Conservation (phyloP, 1,140 invertebrate genomes). For the Subanguina moxae region DNA sequence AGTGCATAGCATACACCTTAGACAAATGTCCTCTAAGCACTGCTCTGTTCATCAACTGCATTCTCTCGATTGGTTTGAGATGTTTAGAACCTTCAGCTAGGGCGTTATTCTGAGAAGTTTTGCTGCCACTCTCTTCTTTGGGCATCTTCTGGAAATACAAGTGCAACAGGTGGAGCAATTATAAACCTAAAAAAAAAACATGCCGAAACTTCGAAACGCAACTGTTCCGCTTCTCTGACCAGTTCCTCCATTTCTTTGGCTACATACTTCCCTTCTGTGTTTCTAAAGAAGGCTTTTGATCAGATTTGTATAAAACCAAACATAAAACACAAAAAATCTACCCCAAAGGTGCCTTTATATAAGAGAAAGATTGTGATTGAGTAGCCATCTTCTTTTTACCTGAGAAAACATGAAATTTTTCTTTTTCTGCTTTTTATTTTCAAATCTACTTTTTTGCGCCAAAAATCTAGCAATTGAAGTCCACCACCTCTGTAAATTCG, state of each 20-base stretch:
- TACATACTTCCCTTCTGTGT: background rate
- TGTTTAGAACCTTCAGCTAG: slow-evolving; percentile 81
- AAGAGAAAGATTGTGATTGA: slow-evolving; percentile 16
- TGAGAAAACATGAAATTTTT: background rate
- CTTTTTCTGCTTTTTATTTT: background rate
- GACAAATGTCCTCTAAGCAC: slow-evolving; percentile 91
- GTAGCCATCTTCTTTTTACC: background rate
- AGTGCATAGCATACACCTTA: slow-evolving; percentile 98
- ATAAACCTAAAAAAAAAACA: background rate
- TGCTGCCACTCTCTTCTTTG: background rate
- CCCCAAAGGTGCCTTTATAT: slow-evolving; percentile 12
- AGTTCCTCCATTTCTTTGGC: slow-evolving; percentile 15
- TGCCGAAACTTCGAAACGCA: slow-evolving; percentile 6
- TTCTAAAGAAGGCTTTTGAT: background rate
- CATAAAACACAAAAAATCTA: background rate
- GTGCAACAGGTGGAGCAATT: background rate
- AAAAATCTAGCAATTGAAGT: too few relatives aligned
- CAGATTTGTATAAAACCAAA: background rate
- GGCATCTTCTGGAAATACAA: background rate
- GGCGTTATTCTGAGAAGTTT: background rate
- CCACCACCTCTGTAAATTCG: too few relatives aligned
- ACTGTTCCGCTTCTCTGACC: slow-evolving; percentile 5
- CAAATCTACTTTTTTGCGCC: background rate
- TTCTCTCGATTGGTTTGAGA: slow-evolving; percentile 88
- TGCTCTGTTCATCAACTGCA: slow-evolving; percentile 90